A percentile compares a stretch with the other conserved stretches of the same genome.
These are phyloP conservation scores for Pipistrellus pipistrellus DNA, from an alignment of 2,797 vertebrate species.

Conservation along the genomic window DNA sequence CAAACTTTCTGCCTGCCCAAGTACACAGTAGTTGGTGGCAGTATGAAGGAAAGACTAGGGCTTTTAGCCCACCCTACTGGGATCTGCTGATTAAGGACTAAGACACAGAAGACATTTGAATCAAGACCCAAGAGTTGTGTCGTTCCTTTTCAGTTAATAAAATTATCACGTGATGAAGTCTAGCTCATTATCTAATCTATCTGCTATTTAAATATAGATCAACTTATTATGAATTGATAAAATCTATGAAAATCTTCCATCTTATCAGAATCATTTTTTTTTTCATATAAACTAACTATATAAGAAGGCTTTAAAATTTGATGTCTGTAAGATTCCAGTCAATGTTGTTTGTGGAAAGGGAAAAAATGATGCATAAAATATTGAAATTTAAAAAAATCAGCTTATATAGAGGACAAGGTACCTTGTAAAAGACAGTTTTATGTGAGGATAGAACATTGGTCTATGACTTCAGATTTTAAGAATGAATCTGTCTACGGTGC, in stretches of 20 bases:
- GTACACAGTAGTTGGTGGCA: background rate
- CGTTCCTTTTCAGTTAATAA: conserved; percentile 2
- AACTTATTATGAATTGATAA: conserved; percentile 50
- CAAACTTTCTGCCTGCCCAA: background rate
- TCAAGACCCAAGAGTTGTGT: background rate
- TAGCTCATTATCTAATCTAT: background rate
- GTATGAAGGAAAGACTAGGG: background rate
- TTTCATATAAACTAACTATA: conserved; percentile 22
- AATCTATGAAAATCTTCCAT: conserved; percentile 8
- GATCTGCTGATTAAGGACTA: background rate
- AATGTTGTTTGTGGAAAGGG: background rate
- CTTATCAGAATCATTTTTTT: conserved; percentile 22
- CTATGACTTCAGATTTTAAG: background rate
- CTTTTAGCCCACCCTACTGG: background rate
- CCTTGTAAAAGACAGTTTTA: background rate
- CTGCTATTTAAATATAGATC: conserved; percentile 5
- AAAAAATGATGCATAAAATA: conserved; percentile 21
- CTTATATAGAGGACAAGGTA: background rate
- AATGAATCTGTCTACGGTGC: background rate
- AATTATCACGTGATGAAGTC: background rate
- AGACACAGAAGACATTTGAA: background rate
- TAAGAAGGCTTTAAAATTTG: conserved; percentile 1
- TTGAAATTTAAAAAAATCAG: background rate
- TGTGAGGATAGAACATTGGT: background rate
- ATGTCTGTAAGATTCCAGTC: background rate